Percentiles rank a stretch among this genome's conserved stretches.
Evolutionary conservation across 2,113 vertebrate species (phyloP).

Genomic region (Lepus timidus): DNA sequence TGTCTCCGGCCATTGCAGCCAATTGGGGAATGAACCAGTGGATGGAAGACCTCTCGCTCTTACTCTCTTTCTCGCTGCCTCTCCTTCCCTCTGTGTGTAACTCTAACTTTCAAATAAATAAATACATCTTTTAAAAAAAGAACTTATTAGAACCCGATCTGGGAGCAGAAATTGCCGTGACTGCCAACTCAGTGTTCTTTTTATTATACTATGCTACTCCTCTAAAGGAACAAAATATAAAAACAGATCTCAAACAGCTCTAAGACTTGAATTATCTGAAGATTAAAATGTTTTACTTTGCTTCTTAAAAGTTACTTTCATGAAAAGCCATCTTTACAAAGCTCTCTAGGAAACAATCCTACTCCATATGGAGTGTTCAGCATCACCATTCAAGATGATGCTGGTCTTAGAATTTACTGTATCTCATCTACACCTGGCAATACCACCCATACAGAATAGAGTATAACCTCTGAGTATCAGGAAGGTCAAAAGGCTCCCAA

Average conservation of each 20-base stretch:
- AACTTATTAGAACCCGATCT: background rate
- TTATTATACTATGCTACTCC: background rate
- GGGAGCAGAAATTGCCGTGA: background rate
- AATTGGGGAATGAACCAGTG: too few relatives aligned
- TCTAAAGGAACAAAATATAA: background rate
- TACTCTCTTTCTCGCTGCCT: too few relatives aligned
- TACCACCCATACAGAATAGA: background rate
- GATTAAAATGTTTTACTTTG: slow-evolving; percentile 43
- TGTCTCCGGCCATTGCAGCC: too few relatives aligned
- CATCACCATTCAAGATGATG: slow-evolving; percentile 47
- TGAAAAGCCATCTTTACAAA: slow-evolving; percentile 42
- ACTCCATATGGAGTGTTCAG: slow-evolving; percentile 3
- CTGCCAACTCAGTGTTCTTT: background rate
- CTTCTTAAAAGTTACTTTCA: slow-evolving; percentile 60
- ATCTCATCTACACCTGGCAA: background rate
- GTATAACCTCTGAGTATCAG: background rate
- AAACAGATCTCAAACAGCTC: background rate
- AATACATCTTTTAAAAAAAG: too few relatives aligned
- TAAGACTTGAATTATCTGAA: slow-evolving; percentile 43
- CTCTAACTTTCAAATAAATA: too few relatives aligned
- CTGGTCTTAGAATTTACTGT: background rate
- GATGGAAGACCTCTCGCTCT: too few relatives aligned
- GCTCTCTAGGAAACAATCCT: slow-evolving; percentile 49
- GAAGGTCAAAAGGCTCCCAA: slow-evolving; percentile 8
- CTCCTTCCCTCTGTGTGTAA: too few relatives aligned